Conservation (phyloP, 2,797 vertebrate genomes). For the Nannoperca australis region DNA sequence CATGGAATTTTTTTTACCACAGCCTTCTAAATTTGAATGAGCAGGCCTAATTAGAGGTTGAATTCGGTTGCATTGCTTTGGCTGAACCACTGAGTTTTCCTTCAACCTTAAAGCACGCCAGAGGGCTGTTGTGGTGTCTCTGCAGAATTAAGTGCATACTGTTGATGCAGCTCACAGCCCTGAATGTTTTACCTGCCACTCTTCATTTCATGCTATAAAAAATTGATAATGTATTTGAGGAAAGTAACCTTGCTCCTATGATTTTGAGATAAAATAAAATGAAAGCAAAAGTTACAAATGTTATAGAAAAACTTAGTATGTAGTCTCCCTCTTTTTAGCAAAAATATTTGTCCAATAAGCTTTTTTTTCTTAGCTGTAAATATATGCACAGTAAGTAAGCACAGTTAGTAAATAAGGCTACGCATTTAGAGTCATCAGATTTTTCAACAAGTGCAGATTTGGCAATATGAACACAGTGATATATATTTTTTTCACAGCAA, state of each 20-base stretch:
- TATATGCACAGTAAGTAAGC: background rate
- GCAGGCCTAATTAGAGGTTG: slow-evolving; percentile 77
- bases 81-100: slow-evolving; percentile 59
- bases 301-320: background rate
- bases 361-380: background rate
- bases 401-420: slow-evolving; percentile 1
- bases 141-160: slow-evolving; percentile 61
- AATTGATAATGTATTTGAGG: slow-evolving; percentile 23
- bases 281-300: background rate
- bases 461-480: background rate
- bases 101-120: slow-evolving; percentile 64
- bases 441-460: background rate
- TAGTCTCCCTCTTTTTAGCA: background rate
- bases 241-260: background rate
- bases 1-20: slow-evolving; percentile 53
- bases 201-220: slow-evolving; percentile 53
- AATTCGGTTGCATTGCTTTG: slow-evolving; percentile 70
- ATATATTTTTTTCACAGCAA: background rate
- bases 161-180: slow-evolving; percentile 56
- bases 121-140: slow-evolving; percentile 63
- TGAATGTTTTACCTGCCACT: slow-evolving; percentile 44
- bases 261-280: slow-evolving; percentile 1
- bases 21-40: slow-evolving; percentile 74
- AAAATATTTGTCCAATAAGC: background rate
- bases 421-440: background rate